A percentile compares a stretch with the other conserved stretches of the same genome.
phyloP scores from a whole-genome alignment of 1,140 invertebrate species.

The Acromyrmex echinatior region DNA sequence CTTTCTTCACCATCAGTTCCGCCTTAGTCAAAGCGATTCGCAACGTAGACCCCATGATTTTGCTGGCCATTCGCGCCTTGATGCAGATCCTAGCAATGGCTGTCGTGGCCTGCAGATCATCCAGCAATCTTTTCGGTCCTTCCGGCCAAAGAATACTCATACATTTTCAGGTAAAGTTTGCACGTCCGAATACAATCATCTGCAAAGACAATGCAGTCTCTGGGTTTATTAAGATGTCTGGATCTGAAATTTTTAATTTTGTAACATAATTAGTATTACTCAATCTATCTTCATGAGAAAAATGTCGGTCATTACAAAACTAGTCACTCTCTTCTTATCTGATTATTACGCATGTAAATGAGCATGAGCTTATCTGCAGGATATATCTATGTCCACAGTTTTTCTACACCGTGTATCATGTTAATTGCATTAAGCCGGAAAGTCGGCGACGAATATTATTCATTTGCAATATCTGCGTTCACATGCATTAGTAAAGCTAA shows the following conservation, averaged over 20 bases:
- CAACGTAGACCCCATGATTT: conserved; percentile 86
- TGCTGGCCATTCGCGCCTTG: conserved; percentile 84
- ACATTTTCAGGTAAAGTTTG: conserved; percentile 83
- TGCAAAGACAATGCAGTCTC: not conserved
- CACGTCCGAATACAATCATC: not conserved
- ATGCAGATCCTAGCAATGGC: conserved; percentile 85
- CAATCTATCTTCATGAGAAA: not conserved
- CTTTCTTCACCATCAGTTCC: conserved; percentile 87
- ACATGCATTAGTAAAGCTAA: not conserved
- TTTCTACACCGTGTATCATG: conserved; percentile 22
- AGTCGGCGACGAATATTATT: conserved; percentile 33
- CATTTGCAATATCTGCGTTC: conserved; percentile 19
- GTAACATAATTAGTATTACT: not conserved
- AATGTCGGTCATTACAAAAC: not conserved
- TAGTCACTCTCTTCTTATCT: not conserved
- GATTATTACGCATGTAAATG: conserved; percentile 27
- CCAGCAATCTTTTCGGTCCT: conserved; percentile 83
- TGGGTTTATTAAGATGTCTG: too few species aligned
- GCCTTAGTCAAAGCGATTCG: conserved; percentile 85
- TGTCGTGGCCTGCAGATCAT: conserved; percentile 77
- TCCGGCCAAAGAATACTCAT: conserved; percentile 84
- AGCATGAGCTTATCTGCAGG: conserved; percentile 19
- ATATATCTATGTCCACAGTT: not conserved
- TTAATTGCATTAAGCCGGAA: conserved; percentile 20
- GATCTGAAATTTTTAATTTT: not conserved